Evolutionary conservation across 2,113 vertebrate species (phyloP).

Genomic region (Callipepla californica): DNA sequence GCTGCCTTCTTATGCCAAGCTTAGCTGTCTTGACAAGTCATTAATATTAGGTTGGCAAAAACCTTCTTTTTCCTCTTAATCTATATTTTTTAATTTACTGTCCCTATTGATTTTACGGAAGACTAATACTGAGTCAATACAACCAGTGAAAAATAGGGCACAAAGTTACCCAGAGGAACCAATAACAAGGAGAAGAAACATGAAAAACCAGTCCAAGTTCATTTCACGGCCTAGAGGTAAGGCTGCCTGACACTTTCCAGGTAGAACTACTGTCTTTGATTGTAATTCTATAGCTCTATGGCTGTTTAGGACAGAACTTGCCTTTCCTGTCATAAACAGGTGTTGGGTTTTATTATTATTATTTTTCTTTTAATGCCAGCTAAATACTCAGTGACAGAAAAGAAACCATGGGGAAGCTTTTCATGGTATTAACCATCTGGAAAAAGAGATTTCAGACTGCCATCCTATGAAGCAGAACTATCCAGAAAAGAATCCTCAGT

Average conservation of each 20-base stretch:
- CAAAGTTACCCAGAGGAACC: not conserved
- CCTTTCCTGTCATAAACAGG: constrained; percentile 6
- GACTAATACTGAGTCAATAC: not conserved
- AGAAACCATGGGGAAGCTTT: not conserved
- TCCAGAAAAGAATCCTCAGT: constrained; percentile 5
- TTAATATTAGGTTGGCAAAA: constrained; percentile 17
- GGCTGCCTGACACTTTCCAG: constrained; percentile 37
- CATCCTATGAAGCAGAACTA: not conserved
- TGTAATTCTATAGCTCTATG: constrained; percentile 37
- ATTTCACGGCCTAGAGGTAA: not conserved
- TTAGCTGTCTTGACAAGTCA: constrained; percentile 9
- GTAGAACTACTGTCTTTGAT: constrained; percentile 47
- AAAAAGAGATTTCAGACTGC: not conserved
- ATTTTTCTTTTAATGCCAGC: not conserved
- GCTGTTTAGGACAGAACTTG: constrained; percentile 42
- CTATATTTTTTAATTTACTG: not conserved
- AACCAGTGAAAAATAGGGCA: not conserved
- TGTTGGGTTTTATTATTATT: not conserved
- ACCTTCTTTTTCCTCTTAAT: constrained; percentile 6
- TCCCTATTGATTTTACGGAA: constrained; percentile 15
- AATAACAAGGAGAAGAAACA: not conserved
- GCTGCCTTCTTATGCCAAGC: not conserved
- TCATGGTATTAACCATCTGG: not conserved
- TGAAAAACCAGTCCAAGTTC: not conserved
- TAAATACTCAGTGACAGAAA: constrained; percentile 20